Percentiles rank a stretch among this genome's conserved stretches.
Evolutionary conservation across 2,888 invertebrate species (phyloP).

Genomic region (Anorthoa munda): DNA sequence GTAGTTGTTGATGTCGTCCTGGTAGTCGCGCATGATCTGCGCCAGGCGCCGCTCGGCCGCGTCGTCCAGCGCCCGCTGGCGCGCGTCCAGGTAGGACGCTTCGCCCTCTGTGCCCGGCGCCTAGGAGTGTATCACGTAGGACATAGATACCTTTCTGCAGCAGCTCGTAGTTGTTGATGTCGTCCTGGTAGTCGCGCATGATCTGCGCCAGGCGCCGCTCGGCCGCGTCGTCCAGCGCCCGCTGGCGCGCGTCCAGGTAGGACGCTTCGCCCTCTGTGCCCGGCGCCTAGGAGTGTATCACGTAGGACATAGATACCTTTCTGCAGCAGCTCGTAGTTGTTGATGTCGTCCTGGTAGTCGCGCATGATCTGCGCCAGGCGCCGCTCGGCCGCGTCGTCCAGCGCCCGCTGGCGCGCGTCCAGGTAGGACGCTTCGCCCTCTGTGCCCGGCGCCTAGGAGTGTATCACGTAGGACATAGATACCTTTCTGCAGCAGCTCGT

Average conservation of each 20-base stretch:
- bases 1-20: slow-evolving; percentile 94
- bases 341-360: slow-evolving; percentile 95
- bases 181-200: slow-evolving; percentile 95
- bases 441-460: slow-evolving; percentile 76
- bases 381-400: slow-evolving; percentile 94
- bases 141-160: slow-evolving; percentile 90
- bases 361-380: slow-evolving; percentile 95
- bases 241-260: slow-evolving; percentile 94
- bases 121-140: slow-evolving; percentile 43
- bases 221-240: slow-evolving; percentile 94
- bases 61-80: slow-evolving; percentile 94
- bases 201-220: slow-evolving; percentile 95
- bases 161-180: slow-evolving; percentile 93
- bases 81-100: slow-evolving; percentile 94
- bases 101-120: slow-evolving; percentile 89
- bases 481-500: slow-evolving; percentile 92
- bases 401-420: slow-evolving; percentile 94
- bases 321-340: slow-evolving; percentile 92
- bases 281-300: slow-evolving; percentile 70
- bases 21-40: slow-evolving; percentile 96
- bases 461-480: too few relatives aligned
- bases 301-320: slow-evolving; percentile 83
- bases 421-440: slow-evolving; percentile 93
- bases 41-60: slow-evolving; percentile 94
- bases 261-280: slow-evolving; percentile 92